Percentiles rank a stretch among this genome's conserved stretches.
Evolutionary conservation across 2,113 vertebrate species (phyloP).

Genomic region (Nothobranchius kuhntae): DNA sequence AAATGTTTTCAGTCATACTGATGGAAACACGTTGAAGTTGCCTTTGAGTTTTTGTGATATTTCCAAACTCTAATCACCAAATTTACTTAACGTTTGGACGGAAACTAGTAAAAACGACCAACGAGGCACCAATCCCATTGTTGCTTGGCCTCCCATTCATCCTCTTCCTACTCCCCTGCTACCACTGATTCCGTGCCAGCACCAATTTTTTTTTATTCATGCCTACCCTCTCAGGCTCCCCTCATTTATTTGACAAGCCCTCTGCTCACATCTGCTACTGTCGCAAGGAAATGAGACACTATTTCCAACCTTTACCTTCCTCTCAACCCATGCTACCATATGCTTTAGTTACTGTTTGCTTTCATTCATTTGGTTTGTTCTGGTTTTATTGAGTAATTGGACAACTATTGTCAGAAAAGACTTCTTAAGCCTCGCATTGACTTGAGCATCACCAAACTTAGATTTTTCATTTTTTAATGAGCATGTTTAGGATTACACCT

Average conservation of each 20-base stretch:
- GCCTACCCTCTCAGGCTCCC: constrained; percentile 10
- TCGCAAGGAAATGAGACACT: constrained; percentile 47
- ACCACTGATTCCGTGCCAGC: background rate
- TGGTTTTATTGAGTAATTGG: background rate
- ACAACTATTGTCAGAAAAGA: too few relatives aligned
- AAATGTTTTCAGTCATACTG: constrained; percentile 33
- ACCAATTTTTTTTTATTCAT: constrained; percentile 14
- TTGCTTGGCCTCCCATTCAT: constrained; percentile 29
- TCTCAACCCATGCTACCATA: constrained; percentile 4
- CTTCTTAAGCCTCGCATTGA: too few relatives aligned
- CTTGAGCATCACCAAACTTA: too few relatives aligned
- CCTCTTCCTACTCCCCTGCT: background rate
- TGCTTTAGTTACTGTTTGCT: background rate
- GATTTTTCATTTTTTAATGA: too few relatives aligned
- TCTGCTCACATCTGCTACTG: constrained; percentile 32
- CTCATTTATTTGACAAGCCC: constrained; percentile 22
- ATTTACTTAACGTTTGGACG: constrained; percentile 47
- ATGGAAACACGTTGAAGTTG: constrained; percentile 53
- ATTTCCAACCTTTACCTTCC: constrained; percentile 64
- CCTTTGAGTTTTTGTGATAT: constrained; percentile 3
- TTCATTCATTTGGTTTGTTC: constrained; percentile 1
- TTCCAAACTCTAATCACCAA: constrained; percentile 33
- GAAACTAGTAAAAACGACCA: constrained; percentile 45
- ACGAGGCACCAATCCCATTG: constrained; percentile 32
- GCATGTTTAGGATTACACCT: too few relatives aligned